These are phyloP conservation scores for Drosophila micromelanica DNA, from an alignment of 1,140 invertebrate species.

Conservation along the genomic window DNA sequence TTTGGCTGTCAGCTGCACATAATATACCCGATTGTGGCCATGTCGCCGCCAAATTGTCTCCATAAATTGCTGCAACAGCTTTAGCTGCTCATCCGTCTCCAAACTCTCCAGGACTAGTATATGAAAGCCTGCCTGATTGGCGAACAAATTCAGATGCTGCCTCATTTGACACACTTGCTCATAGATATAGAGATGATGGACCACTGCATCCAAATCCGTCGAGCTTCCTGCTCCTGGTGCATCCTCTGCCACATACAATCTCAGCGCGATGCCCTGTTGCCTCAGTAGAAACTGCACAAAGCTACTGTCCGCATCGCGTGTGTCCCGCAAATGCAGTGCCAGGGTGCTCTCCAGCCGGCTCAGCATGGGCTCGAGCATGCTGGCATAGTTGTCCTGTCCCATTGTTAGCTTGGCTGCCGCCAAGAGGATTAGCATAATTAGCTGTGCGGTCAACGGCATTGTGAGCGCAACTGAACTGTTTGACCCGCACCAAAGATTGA, in stretches of 20 bases:
- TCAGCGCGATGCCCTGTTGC: not conserved
- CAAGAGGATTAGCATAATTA: conserved; percentile 65
- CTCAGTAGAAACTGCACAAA: conserved; percentile 43
- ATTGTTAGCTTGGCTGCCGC: not conserved
- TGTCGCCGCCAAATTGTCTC: conserved; percentile 39
- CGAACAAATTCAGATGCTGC: not conserved
- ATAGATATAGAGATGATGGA: conserved; percentile 42
- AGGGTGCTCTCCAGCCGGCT: conserved; percentile 37
- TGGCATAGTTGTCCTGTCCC: conserved; percentile 17
- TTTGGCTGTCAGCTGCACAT: conserved; percentile 24
- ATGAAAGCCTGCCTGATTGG: conserved; percentile 48
- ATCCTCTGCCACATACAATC: not conserved
- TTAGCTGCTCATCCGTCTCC: not conserved
- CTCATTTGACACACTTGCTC: conserved; percentile 18
- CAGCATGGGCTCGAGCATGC: conserved; percentile 34
- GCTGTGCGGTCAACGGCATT: conserved; percentile 50
- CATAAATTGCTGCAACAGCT: conserved; percentile 46
- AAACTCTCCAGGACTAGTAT: conserved; percentile 25
- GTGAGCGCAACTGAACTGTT: conserved; percentile 50
- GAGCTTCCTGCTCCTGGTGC: not conserved
- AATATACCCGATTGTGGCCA: conserved; percentile 65
- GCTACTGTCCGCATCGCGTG: conserved; percentile 11
- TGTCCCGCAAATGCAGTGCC: conserved; percentile 40
- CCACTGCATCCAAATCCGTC: not conserved
- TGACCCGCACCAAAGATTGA: conserved; percentile 44